A percentile compares a stretch with the other conserved stretches of the same genome.
These are phyloP conservation scores for Ophioninae sp. DNA, from an alignment of 2,888 invertebrate species.

Conservation along the genomic window DNA sequence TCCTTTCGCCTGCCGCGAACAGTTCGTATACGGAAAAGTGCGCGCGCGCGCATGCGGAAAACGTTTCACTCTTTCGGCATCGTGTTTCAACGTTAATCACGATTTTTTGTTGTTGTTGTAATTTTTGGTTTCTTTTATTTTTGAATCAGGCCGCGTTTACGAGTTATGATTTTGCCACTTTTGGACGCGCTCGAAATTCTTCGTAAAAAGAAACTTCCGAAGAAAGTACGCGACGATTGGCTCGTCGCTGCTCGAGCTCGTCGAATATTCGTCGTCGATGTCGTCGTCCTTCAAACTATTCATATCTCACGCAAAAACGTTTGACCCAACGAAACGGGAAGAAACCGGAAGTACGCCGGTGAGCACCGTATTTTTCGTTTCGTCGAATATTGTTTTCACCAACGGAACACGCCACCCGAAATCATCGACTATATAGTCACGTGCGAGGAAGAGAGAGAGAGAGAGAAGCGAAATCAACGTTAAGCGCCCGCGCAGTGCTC, in stretches of 20 bases:
- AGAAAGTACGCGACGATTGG: background rate
- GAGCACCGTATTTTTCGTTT: constrained; percentile 1
- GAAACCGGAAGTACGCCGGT: background rate
- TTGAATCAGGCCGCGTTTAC: background rate
- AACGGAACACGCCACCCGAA: background rate
- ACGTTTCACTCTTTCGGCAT: background rate
- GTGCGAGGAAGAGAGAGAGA: background rate
- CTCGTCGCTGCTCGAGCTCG: background rate
- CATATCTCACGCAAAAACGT: constrained; percentile 8
- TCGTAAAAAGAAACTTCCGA: background rate
- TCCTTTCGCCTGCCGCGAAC: background rate
- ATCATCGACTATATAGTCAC: background rate
- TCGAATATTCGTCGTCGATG: background rate
- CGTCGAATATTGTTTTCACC: background rate
- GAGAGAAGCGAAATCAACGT: background rate
- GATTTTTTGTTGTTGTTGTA: background rate
- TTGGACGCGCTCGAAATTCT: no score
- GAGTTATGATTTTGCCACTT: background rate
- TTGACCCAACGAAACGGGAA: background rate
- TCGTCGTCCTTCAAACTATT: constrained; percentile 23
- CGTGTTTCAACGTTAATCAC: background rate
- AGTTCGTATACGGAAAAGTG: background rate
- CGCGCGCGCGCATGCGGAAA: background rate
- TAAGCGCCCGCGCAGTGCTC: constrained; percentile 15
- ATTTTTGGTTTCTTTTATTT: no score